Evolutionary conservation across 1,140 invertebrate species (phyloP).

Genomic region (Bradynema listronoti): DNA sequence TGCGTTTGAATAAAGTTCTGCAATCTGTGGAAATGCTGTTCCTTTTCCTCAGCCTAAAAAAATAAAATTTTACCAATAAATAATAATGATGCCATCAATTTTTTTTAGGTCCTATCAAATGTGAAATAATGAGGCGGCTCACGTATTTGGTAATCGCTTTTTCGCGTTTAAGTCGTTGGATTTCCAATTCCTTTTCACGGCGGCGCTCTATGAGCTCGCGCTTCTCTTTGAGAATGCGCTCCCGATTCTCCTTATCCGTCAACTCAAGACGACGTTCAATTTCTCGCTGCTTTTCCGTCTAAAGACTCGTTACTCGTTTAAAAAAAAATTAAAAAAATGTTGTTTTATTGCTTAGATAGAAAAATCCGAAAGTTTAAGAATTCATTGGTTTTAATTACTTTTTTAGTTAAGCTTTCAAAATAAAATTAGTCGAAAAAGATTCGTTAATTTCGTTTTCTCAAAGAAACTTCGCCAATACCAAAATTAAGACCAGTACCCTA

Average conservation of each 20-base stretch:
- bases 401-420: too few relatives aligned
- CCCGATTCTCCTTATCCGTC: conserved; percentile 76
- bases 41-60: conserved; percentile 72
- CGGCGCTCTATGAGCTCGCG: conserved; percentile 76
- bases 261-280: conserved; percentile 88
- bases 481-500: too few relatives aligned
- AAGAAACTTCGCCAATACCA: too few relatives aligned
- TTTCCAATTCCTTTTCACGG: conserved; percentile 77
- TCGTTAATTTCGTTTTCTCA: too few relatives aligned
- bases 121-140: conserved; percentile 13
- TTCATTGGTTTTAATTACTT: too few relatives aligned
- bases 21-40: conserved; percentile 70
- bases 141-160: conserved; percentile 66
- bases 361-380: too few relatives aligned
- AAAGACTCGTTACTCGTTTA: conserved; percentile 42
- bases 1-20: conserved; percentile 79
- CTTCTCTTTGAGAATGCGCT: conserved; percentile 74
- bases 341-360: too few relatives aligned
- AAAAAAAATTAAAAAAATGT: too few relatives aligned
- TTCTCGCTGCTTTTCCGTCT: conserved; percentile 75
- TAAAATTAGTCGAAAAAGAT: too few relatives aligned
- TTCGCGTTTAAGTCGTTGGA: conserved; percentile 80
- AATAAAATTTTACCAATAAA: conserved; percentile 16
- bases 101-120: too few relatives aligned
- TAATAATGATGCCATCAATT: too few relatives aligned